phyloP scores from a whole-genome alignment of 1,140 invertebrate genomes.

The Drosophila repletoides region DNA sequence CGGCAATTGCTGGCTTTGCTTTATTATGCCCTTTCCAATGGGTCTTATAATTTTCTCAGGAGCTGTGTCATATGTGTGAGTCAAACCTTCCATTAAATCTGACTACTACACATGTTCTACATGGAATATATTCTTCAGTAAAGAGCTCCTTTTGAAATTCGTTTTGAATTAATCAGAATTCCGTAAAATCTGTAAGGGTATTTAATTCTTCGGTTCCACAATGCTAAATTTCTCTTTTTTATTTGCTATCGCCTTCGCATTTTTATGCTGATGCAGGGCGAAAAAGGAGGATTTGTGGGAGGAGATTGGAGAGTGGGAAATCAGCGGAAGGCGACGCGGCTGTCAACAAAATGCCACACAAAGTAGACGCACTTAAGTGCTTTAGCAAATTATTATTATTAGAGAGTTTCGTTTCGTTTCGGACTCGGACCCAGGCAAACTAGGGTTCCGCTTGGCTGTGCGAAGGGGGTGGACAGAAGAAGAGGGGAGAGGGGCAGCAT shows the following conservation, averaged over 20 bases:
- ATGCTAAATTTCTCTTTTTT: too few species aligned
- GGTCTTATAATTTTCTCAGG: too few species aligned
- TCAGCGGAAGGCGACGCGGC: slow-evolving; percentile 17
- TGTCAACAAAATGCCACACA: slow-evolving; percentile 51
- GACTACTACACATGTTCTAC: too few species aligned
- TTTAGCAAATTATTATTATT: slow-evolving; percentile 80
- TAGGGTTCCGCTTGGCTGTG: slow-evolving; percentile 9
- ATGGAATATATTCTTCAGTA: too few species aligned
- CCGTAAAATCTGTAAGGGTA: too few species aligned
- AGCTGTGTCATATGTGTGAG: not conserved
- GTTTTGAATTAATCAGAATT: too few species aligned
- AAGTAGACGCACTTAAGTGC: slow-evolving; percentile 77
- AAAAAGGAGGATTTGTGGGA: not conserved
- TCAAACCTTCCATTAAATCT: too few species aligned
- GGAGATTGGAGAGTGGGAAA: not conserved
- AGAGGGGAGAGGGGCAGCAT: slow-evolving; percentile 40
- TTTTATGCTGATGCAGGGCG: slow-evolving; percentile 2
- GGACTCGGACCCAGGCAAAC: not conserved
- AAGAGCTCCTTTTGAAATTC: too few species aligned
- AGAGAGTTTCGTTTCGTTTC: slow-evolving; percentile 26
- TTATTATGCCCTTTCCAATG: slow-evolving; percentile 48
- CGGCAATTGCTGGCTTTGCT: slow-evolving; percentile 65
- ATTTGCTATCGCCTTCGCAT: not conserved
- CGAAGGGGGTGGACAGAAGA: too few species aligned
- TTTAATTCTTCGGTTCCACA: too few species aligned